Evolutionary conservation across 2,113 vertebrate genomes (phyloP).

Genomic region (Neogobius melanostomus): DNA sequence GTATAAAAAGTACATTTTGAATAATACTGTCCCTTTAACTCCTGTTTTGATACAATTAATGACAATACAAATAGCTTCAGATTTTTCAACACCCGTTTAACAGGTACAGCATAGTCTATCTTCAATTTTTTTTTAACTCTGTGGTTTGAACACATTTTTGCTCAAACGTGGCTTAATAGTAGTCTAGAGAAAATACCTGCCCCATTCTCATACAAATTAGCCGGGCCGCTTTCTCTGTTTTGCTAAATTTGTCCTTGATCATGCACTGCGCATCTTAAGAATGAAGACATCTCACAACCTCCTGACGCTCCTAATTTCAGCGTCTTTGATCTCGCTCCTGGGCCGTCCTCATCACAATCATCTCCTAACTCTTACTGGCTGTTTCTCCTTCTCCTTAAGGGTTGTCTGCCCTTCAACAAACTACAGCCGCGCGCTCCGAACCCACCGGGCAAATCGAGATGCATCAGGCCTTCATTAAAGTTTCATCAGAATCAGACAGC

Average conservation of each 20-base stretch:
- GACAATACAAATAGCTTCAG: too few relatives aligned
- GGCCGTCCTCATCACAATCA: slow-evolving; percentile 39
- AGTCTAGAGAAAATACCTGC: slow-evolving; percentile 13
- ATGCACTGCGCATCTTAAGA: slow-evolving; percentile 45
- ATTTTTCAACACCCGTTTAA: too few relatives aligned
- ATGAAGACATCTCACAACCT: slow-evolving; percentile 54
- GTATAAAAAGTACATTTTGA: too few relatives aligned
- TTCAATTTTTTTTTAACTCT: too few relatives aligned
- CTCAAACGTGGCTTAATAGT: slow-evolving; percentile 24
- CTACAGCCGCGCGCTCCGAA: slow-evolving; percentile 31
- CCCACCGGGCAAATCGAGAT: slow-evolving; percentile 4
- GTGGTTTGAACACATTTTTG: not conserved
- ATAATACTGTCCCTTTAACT: too few relatives aligned
- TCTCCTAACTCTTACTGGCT: slow-evolving; percentile 16
- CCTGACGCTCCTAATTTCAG: slow-evolving; percentile 50
- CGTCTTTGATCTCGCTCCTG: slow-evolving; percentile 59
- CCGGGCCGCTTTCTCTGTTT: slow-evolving; percentile 44
- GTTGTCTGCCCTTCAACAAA: slow-evolving; percentile 53
- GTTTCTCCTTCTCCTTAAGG: slow-evolving; percentile 22
- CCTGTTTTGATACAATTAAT: too few relatives aligned
- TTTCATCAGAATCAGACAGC: slow-evolving; percentile 23
- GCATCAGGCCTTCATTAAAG: slow-evolving; percentile 16
- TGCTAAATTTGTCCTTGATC: slow-evolving; percentile 53
- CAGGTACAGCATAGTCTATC: too few relatives aligned
- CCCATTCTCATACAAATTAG: slow-evolving; percentile 32